These are phyloP conservation scores for Martes martes DNA, from an alignment of 2,113 vertebrate species.

Conservation along the genomic window DNA sequence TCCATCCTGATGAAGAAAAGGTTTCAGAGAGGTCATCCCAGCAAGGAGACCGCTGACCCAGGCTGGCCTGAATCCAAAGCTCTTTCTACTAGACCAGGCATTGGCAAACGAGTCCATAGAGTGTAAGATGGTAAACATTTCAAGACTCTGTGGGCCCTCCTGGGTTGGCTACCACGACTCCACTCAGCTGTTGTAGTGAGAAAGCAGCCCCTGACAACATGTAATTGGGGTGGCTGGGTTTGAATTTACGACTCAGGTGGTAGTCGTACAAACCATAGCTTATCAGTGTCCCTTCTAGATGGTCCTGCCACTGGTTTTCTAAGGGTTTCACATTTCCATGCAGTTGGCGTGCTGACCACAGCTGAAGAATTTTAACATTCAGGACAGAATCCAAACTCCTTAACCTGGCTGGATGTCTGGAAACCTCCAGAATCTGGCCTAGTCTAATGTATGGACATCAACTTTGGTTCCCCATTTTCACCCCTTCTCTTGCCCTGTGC, in stretches of 20 bases:
- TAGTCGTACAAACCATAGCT: background rate
- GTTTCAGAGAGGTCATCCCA: slow-evolving; percentile 13
- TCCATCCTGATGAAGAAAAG: background rate
- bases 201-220: background rate
- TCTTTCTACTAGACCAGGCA: background rate
- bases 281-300: background rate
- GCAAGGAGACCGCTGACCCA: background rate
- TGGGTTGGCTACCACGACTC: background rate
- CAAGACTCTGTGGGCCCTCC: background rate
- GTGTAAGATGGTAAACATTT: slow-evolving; percentile 14
- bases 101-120: background rate
- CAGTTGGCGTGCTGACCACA: background rate
- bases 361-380: background rate
- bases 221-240: background rate
- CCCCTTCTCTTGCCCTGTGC: background rate
- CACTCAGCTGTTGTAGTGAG: background rate
- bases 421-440: background rate
- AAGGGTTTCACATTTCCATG: background rate
- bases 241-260: background rate
- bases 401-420: background rate
- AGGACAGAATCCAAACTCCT: background rate
- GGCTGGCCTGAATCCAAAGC: background rate
- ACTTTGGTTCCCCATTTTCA: background rate
- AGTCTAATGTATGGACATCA: background rate
- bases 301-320: background rate